Conservation (phyloP, 2,888 invertebrate species). For the Plemyria rubiginata region DNA sequence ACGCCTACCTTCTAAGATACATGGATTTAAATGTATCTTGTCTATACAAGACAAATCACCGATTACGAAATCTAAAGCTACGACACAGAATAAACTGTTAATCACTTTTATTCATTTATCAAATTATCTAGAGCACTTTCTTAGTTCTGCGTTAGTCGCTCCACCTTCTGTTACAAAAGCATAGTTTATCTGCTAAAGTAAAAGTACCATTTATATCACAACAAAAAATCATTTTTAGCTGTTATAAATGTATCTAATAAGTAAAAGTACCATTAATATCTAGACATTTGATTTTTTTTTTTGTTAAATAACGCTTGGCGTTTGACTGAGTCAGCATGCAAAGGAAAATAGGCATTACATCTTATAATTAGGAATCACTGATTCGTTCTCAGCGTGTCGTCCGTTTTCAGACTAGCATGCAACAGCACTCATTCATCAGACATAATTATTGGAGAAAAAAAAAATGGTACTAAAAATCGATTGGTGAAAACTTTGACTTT, state of each 20-base stretch:
- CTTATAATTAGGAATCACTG: no score
- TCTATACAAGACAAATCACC: constrained; percentile 41
- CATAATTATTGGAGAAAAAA: no score
- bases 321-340: no score
- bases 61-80: constrained; percentile 38
- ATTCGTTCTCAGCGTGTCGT: no score
- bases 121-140: constrained; percentile 63
- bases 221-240: no score
- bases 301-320: constrained; percentile 16
- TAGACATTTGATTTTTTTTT: no score
- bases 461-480: no score
- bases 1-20: background rate
- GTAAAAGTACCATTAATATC: constrained; percentile 18
- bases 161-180: constrained; percentile 39
- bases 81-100: constrained; percentile 47
- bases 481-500: no score
- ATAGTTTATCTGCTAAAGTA: constrained; percentile 46
- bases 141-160: constrained; percentile 53
- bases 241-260: no score
- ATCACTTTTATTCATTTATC: constrained; percentile 63
- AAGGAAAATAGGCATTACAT: no score
- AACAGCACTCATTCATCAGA: no score
- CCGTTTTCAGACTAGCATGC: no score
- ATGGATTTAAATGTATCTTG: background rate
- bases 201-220: constrained; percentile 16